Evolutionary conservation across 2,797 vertebrate genomes (phyloP), one percentile per base, ranked within the genome.

Genomic region (Crocidura indochinensis): DNA sequence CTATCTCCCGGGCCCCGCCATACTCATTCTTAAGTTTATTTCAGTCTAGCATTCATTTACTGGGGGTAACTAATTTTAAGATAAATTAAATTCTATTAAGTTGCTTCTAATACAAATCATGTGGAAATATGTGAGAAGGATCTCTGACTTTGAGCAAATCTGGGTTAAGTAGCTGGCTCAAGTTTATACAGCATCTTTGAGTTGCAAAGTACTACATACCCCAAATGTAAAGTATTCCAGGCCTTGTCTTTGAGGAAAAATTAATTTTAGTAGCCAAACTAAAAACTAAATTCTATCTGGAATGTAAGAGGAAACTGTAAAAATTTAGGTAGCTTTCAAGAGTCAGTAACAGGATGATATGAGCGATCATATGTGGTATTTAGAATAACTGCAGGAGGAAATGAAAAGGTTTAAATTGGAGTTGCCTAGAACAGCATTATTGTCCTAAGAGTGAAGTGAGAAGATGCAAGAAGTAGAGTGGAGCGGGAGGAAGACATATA

Each of bases 241-340:
- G 62, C 4, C 17, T 81, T 90, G 68, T 87, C 20, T 94, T 94
- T 87, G 38, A 10, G 51, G 26, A 94, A 84, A 49, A 79, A 9
- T 0, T 4, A 22, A 65, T 77, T 94, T 93, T 86, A 62, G 73
- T 9, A 72, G 87, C 75, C 27, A 92, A 92, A 84, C 60, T 90
- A 14, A 53, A 53, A 49, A 56, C 65, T 76, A 62, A 85, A 94
- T 31, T 38, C 90, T 92, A 88, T 79, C 62, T 90, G 76, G 29
- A 93, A 77, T 47, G 47, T 27, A 92, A 29, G 14, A 92, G 46
- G 26, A 92, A 31, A 79, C 38, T 89, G 53, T 78, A 89, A 92
- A 53, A 95, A 94, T 44, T 24, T 60, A 76, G 47, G 9, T 10
- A 71, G 51, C 73, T 92, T 89, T 73, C 51, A 72, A 90, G 89